Percentiles rank a stretch among this genome's conserved stretches.
Conservation (phyloP, 2,888 invertebrate genomes). For the Leptopilina drosophilae region DNA sequence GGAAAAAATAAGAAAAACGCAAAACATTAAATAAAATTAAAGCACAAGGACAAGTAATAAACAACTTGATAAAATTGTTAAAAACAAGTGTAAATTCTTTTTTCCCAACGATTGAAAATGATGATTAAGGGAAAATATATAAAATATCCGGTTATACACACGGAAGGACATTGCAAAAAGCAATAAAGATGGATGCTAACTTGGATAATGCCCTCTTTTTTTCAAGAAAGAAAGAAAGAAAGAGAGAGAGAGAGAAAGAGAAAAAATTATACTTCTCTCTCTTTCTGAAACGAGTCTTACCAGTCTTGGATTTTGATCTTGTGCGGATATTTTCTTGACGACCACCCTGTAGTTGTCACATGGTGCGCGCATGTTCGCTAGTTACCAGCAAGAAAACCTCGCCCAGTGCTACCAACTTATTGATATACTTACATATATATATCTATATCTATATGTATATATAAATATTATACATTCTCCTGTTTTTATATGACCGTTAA, state of each 20-base stretch:
- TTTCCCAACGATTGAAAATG: no score
- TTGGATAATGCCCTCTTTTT: constrained; percentile 25
- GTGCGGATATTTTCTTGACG: constrained; percentile 13
- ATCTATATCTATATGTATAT: constrained; percentile 48
- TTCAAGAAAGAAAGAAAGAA: background rate
- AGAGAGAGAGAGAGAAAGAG: background rate
- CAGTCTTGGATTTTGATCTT: constrained; percentile 31
- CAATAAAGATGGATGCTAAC: constrained; percentile 33
- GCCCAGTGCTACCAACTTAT: constrained; percentile 35
- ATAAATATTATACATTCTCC: constrained; percentile 52
- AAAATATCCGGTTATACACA: constrained; percentile 33
- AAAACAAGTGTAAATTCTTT: no score
- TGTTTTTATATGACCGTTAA: constrained; percentile 59
- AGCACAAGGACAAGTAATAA: no score
- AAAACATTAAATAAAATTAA: no score
- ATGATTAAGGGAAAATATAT: constrained; percentile 6
- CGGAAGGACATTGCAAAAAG: constrained; percentile 18
- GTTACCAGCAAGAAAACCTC: constrained; percentile 7
- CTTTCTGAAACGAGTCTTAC: constrained; percentile 30
- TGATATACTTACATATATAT: constrained; percentile 48
- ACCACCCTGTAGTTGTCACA: constrained; percentile 37
- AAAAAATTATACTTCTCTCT: background rate
- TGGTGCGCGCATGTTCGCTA: background rate
- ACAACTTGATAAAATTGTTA: no score
- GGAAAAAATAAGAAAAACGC: no score